Evolutionary conservation across 2,888 invertebrate genomes (phyloP).

Genomic region (Drosophila barbarae): DNA sequence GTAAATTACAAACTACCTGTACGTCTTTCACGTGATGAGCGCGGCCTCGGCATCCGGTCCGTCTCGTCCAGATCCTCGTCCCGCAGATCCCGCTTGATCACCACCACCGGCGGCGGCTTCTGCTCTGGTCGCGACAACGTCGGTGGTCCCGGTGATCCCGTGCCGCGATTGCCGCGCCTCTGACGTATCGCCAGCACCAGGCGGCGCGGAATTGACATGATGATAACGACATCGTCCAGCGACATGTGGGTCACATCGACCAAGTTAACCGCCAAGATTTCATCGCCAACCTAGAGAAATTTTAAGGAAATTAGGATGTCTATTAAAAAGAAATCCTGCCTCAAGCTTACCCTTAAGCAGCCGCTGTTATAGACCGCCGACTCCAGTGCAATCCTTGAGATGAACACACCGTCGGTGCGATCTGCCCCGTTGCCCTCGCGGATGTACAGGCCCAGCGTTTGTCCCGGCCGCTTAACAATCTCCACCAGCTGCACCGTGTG

Average conservation of each 20-base stretch:
- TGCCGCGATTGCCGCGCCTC: conserved; percentile 84
- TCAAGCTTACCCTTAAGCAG: conserved; percentile 87
- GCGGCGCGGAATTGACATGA: conserved; percentile 98
- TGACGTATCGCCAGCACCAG: conserved; percentile 96
- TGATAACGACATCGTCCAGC: conserved; percentile 98
- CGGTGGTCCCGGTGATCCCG: conserved; percentile 78
- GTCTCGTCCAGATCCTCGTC: conserved; percentile 88
- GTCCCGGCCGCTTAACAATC: conserved; percentile 99
- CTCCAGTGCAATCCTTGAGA: conserved; percentile 95
- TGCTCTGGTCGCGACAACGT: conserved; percentile 86
- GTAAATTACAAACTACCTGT: conserved; percentile 79
- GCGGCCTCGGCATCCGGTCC: conserved; percentile 81
- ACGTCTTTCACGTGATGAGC: conserved; percentile 80
- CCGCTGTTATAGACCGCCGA: conserved; percentile 98
- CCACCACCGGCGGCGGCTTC: conserved; percentile 94
- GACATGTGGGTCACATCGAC: conserved; percentile 99
- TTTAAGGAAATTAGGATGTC: not conserved
- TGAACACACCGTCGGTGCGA: conserved; percentile 97
- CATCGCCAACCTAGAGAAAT: conserved; percentile 91
- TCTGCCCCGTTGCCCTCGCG: conserved; percentile 99
- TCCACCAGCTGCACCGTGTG: conserved; percentile 94
- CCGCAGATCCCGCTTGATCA: conserved; percentile 91
- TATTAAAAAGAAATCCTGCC: fast-evolving
- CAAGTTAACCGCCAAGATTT: conserved; percentile 98
- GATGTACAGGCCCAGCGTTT: conserved; percentile 98